Conservation (phyloP, 2,888 invertebrate species). For the Pseudanteris insignis region DNA sequence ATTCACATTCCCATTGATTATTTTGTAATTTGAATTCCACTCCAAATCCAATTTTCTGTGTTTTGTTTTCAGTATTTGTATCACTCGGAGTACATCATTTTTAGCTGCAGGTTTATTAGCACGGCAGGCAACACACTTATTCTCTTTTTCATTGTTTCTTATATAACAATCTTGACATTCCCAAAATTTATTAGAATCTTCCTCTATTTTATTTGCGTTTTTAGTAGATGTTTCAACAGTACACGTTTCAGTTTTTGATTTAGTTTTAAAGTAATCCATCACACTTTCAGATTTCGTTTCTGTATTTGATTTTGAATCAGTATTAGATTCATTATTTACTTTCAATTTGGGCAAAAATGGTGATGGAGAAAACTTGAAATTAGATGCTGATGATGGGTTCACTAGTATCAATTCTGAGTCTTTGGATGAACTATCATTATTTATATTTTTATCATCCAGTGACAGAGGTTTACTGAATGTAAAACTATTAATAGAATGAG, state of each 20-base stretch:
- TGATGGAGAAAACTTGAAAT: slow-evolving; percentile 58
- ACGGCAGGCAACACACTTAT: slow-evolving; percentile 13
- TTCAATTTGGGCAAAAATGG: slow-evolving; percentile 55
- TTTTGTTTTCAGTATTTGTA: no score
- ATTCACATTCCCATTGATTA: slow-evolving; percentile 71
- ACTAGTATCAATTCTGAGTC: slow-evolving; percentile 44
- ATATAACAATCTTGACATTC: slow-evolving; percentile 32
- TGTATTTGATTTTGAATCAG: slow-evolving; percentile 56
- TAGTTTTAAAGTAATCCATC: slow-evolving; percentile 60
- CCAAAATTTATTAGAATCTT: slow-evolving; percentile 13
- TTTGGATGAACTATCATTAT: slow-evolving; percentile 40
- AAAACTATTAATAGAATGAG: slow-evolving; percentile 69
- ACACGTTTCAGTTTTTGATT: background rate
- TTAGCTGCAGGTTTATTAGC: slow-evolving; percentile 56
- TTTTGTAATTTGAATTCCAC: slow-evolving; percentile 43
- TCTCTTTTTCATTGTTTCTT: slow-evolving; percentile 17
- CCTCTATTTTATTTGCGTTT: background rate
- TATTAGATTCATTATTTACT: slow-evolving; percentile 33
- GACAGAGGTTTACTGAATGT: slow-evolving; percentile 70
- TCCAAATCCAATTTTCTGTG: slow-evolving; percentile 45
- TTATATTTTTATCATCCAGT: slow-evolving; percentile 50
- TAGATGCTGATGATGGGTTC: slow-evolving; percentile 48
- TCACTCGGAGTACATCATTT: no score
- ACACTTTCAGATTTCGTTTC: slow-evolving; percentile 57
- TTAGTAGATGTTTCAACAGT: background rate